phyloP scores from a whole-genome alignment of 2,888 invertebrate genomes.

The Amphipyra berbera region DNA sequence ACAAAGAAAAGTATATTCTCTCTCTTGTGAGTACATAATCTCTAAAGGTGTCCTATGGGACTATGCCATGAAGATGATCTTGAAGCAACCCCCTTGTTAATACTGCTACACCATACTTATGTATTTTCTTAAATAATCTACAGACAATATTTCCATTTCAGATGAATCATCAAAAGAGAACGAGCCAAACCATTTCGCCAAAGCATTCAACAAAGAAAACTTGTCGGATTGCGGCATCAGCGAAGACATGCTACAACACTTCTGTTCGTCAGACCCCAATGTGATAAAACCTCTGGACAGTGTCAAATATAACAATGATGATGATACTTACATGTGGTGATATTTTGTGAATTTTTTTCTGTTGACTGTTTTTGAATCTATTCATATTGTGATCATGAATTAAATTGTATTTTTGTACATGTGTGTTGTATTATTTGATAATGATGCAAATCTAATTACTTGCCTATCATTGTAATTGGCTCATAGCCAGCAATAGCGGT shows the following conservation, averaged over 20 bases:
- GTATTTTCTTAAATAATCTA: background rate
- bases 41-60: too few relatives aligned
- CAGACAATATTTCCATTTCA: slow-evolving; percentile 64
- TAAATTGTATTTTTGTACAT: slow-evolving; percentile 64
- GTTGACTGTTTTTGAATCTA: slow-evolving; percentile 37
- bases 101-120: too few relatives aligned
- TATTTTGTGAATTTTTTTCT: slow-evolving; percentile 49
- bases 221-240: slow-evolving; percentile 96
- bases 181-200: slow-evolving; percentile 85
- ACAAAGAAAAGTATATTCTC: too few relatives aligned
- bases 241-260: slow-evolving; percentile 90
- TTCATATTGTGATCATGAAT: slow-evolving; percentile 66
- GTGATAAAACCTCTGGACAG: slow-evolving; percentile 90
- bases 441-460: background rate
- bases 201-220: slow-evolving; percentile 95
- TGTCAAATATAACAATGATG: slow-evolving; percentile 91
- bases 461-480: background rate
- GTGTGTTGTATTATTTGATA: slow-evolving; percentile 28
- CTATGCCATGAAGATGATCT: too few relatives aligned
- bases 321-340: slow-evolving; percentile 89
- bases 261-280: slow-evolving; percentile 90
- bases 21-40: too few relatives aligned
- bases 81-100: too few relatives aligned
- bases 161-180: slow-evolving; percentile 86
- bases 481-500: background rate